Conservation (phyloP, 2,888 invertebrate species). For the Latheticus oryzae region DNA sequence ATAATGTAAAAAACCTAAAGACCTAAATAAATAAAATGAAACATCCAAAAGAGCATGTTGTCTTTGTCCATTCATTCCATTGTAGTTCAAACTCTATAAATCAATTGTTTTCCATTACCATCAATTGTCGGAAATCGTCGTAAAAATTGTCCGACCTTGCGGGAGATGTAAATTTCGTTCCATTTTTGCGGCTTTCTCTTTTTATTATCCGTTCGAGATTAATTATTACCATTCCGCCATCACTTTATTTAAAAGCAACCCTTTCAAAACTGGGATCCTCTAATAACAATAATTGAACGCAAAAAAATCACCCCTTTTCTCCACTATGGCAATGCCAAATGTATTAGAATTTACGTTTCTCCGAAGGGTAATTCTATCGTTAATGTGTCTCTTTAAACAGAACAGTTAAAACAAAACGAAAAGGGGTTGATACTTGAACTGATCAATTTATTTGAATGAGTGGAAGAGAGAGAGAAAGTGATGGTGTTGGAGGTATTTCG, state of each 20-base stretch:
- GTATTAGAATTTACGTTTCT: constrained; percentile 64
- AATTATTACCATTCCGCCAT: constrained; percentile 39
- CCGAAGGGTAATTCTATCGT: constrained; percentile 61
- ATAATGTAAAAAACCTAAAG: too few relatives aligned
- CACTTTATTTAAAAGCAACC: constrained; percentile 42
- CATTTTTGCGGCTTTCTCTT: constrained; percentile 37
- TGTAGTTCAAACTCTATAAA: too few relatives aligned
- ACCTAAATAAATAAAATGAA: too few relatives aligned
- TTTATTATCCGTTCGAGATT: constrained; percentile 42
- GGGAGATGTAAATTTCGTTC: constrained; percentile 33
- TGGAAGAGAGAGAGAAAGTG: constrained; percentile 24
- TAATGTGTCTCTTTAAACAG: constrained; percentile 60
- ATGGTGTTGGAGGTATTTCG: constrained; percentile 18
- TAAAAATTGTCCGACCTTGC: constrained; percentile 18
- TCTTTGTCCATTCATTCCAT: too few relatives aligned
- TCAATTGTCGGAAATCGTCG: too few relatives aligned
- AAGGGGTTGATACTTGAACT: constrained; percentile 54
- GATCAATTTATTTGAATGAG: constrained; percentile 26
- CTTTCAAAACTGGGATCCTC: constrained; percentile 36
- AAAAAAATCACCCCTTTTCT: constrained; percentile 31
- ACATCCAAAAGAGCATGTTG: too few relatives aligned
- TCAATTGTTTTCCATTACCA: too few relatives aligned
- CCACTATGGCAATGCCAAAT: constrained; percentile 43
- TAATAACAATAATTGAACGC: constrained; percentile 40
- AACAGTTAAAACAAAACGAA: constrained; percentile 60